These are phyloP conservation scores for Drosophila meridionalis DNA, from an alignment of 2,888 invertebrate genomes.

Conservation along the genomic window DNA sequence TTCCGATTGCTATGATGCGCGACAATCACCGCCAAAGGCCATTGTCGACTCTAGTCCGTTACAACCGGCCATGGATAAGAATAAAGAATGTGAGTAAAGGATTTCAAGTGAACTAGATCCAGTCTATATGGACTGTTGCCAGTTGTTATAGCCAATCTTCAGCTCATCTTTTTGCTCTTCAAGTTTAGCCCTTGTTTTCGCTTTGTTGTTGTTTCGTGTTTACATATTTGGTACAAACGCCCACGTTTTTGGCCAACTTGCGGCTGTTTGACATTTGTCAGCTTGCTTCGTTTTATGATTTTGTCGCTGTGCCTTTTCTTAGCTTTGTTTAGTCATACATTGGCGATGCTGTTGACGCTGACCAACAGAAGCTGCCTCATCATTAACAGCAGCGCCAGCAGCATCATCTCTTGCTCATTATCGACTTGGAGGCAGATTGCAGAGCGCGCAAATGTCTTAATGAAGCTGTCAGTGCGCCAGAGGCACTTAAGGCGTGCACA, in stretches of 20 bases:
- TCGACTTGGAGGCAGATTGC: slow-evolving; percentile 48
- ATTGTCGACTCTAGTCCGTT: slow-evolving; percentile 97
- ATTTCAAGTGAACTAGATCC: not conserved
- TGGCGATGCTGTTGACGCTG: slow-evolving; percentile 25
- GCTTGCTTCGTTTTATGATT: slow-evolving; percentile 44
- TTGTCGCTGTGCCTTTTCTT: slow-evolving; percentile 10
- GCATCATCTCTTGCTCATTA: slow-evolving; percentile 44
- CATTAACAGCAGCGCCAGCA: slow-evolving; percentile 11
- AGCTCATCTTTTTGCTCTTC: not conserved
- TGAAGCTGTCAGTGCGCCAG: slow-evolving; percentile 69
- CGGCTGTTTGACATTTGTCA: slow-evolving; percentile 78
- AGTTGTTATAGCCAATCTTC: no score
- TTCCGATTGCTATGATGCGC: slow-evolving; percentile 84
- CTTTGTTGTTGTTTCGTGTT: slow-evolving; percentile 39
- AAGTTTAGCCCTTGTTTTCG: slow-evolving; percentile 26
- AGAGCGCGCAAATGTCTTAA: slow-evolving; percentile 56
- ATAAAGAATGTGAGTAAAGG: slow-evolving; percentile 97
- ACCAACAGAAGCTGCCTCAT: slow-evolving; percentile 32
- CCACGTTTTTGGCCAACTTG: slow-evolving; percentile 48
- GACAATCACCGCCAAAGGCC: slow-evolving; percentile 93
- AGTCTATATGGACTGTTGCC: not conserved
- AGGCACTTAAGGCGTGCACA: slow-evolving; percentile 68
- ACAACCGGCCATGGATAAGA: slow-evolving; percentile 96
- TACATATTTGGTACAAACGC: slow-evolving; percentile 58
- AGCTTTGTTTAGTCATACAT: slow-evolving; percentile 56